Percentiles rank a stretch among this genome's conserved stretches.
These are phyloP conservation scores for Alviniconcha marisindica DNA, from an alignment of 1,140 invertebrate species.

Conservation along the genomic window DNA sequence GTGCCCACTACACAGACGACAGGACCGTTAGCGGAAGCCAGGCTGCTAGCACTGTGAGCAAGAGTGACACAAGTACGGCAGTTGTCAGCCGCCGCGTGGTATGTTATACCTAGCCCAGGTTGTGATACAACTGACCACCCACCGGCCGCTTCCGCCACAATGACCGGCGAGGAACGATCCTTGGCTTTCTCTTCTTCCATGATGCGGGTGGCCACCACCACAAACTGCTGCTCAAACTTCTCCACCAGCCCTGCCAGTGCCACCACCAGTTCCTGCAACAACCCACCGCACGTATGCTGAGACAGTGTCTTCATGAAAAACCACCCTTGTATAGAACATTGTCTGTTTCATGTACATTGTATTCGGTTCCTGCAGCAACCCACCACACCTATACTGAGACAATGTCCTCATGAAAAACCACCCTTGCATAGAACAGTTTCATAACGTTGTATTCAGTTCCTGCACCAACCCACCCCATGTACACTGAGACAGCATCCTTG, in stretches of 20 bases:
- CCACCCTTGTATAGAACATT: no score
- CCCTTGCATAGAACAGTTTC: no score
- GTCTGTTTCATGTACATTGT: no score
- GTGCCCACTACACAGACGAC: background rate
- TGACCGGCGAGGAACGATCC: slow-evolving; percentile 49
- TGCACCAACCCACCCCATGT: no score
- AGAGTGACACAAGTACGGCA: background rate
- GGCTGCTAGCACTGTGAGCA: background rate
- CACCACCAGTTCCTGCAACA: slow-evolving; percentile 83
- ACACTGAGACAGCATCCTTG: no score
- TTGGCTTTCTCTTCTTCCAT: slow-evolving; percentile 81
- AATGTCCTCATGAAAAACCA: no score
- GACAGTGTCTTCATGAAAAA: no score
- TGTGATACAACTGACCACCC: slow-evolving; percentile 70
- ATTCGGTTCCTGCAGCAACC: no score
- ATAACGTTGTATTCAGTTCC: no score
- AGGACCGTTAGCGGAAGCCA: background rate
- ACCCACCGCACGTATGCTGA: no score
- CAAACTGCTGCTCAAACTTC: slow-evolving; percentile 93
- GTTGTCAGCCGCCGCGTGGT: background rate
- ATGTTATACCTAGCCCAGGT: slow-evolving; percentile 37
- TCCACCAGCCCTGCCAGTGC: slow-evolving; percentile 94
- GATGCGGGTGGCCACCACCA: slow-evolving; percentile 81
- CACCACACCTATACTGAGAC: no score
- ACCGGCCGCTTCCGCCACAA: slow-evolving; percentile 65